A percentile compares a stretch with the other conserved stretches of the same genome.
Evolutionary conservation across 1,140 invertebrate genomes (phyloP).

Genomic region (Rhynchophorus ferrugineus): DNA sequence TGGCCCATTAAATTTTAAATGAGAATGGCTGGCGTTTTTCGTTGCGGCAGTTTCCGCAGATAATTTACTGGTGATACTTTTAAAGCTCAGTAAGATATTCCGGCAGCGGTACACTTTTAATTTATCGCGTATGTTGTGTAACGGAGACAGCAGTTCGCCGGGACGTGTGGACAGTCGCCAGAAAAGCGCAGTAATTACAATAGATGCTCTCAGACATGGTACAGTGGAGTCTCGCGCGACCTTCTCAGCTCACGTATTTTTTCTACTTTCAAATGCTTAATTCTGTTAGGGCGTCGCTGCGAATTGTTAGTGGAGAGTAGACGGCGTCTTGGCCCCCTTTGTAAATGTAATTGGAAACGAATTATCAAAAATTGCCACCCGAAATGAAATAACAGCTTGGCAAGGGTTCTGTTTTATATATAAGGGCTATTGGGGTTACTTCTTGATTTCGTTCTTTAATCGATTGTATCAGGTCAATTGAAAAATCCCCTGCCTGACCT

Average conservation of each 20-base stretch:
- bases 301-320: too few relatives aligned
- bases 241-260: slow-evolving; percentile 16
- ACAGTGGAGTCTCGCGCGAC: slow-evolving; percentile 8
- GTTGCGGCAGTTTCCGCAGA: not conserved
- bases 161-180: slow-evolving; percentile 36
- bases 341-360: too few relatives aligned
- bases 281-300: too few relatives aligned
- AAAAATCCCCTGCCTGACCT: too few relatives aligned
- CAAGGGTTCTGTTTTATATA: too few relatives aligned
- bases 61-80: slow-evolving; percentile 15
- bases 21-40: not conserved
- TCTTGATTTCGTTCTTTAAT: too few relatives aligned
- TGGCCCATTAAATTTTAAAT: slow-evolving; percentile 4
- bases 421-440: too few relatives aligned
- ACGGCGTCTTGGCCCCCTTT: too few relatives aligned
- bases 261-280: slow-evolving; percentile 20
- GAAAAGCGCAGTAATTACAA: slow-evolving; percentile 34
- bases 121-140: slow-evolving; percentile 33
- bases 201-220: slow-evolving; percentile 31
- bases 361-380: too few relatives aligned
- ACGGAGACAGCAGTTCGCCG: slow-evolving; percentile 33
- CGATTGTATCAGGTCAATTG: too few relatives aligned
- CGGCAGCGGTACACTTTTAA: slow-evolving; percentile 25
- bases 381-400: too few relatives aligned
- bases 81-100: slow-evolving; percentile 31